Conservation (phyloP, 2,797 vertebrate genomes). For the Notoglanidium macrostoma region DNA sequence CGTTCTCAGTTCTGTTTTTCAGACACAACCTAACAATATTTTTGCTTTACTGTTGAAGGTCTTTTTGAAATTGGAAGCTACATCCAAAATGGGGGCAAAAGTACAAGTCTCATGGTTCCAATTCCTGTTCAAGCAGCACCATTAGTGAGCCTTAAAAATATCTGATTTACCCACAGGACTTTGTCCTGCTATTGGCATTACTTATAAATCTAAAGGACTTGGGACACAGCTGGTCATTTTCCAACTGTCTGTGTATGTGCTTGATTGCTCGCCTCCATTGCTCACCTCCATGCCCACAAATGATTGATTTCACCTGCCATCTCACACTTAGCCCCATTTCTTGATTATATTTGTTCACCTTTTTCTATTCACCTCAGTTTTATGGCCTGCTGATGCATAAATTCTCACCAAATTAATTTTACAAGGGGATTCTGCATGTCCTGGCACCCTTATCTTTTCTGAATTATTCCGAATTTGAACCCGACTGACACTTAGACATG, state of each 20-base stretch:
- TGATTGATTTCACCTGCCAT: slow-evolving; percentile 11
- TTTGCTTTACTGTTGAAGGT: not conserved
- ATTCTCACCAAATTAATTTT: not conserved
- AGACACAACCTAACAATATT: not conserved
- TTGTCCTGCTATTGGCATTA: not conserved
- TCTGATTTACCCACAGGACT: not conserved
- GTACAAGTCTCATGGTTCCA: not conserved
- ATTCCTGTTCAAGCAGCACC: not conserved
- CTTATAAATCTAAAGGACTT: not conserved
- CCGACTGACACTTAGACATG: not conserved
- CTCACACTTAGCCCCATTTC: not conserved
- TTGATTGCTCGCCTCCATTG: not conserved
- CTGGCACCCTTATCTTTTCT: not conserved
- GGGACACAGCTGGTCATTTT: not conserved
- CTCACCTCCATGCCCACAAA: not conserved
- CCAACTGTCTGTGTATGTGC: not conserved
- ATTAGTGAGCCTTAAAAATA: not conserved
- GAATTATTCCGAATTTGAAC: not conserved
- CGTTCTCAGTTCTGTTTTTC: not conserved
- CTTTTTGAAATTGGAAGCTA: not conserved
- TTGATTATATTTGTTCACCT: not conserved
- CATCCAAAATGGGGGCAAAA: not conserved
- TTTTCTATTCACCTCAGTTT: not conserved
- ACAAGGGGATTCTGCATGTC: not conserved
- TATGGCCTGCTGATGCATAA: not conserved